A percentile compares a stretch with the other conserved stretches of the same genome.
phyloP scores from a whole-genome alignment of 1,140 invertebrate genomes.

The Cydia fagiglandana region DNA sequence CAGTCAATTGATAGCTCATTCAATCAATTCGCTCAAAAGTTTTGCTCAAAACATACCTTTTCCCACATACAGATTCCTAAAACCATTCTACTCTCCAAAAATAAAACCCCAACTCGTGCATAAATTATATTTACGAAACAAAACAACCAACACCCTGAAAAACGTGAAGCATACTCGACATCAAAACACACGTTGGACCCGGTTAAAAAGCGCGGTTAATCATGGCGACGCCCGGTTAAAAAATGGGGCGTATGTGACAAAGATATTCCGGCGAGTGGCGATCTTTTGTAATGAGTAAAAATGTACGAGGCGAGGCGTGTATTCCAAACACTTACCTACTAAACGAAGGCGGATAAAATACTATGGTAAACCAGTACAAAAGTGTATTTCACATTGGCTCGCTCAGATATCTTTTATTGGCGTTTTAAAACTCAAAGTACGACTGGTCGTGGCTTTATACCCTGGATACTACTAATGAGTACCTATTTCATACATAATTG shows the following conservation, averaged over 20 bases:
- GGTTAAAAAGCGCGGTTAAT: conserved; percentile 7
- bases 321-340: too few species aligned
- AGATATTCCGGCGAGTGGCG: neutral
- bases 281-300: neutral
- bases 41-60: too few species aligned
- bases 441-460: too few species aligned
- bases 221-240: neutral
- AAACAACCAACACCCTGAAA: neutral
- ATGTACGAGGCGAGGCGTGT: neutral
- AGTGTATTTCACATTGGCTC: too few species aligned
- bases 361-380: too few species aligned
- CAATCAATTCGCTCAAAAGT: too few species aligned
- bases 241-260: neutral
- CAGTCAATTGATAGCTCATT: too few species aligned
- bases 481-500: too few species aligned
- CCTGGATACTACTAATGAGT: too few species aligned
- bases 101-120: neutral
- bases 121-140: neutral
- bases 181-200: conserved; percentile 1
- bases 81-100: neutral
- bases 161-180: neutral
- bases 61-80: neutral
- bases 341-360: too few species aligned
- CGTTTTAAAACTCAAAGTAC: too few species aligned
- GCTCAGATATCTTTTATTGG: too few species aligned